A percentile compares a stretch with the other conserved stretches of the same genome.
These are phyloP conservation scores for Athalia cordata DNA, from an alignment of 2,888 invertebrate species.

Conservation along the genomic window DNA sequence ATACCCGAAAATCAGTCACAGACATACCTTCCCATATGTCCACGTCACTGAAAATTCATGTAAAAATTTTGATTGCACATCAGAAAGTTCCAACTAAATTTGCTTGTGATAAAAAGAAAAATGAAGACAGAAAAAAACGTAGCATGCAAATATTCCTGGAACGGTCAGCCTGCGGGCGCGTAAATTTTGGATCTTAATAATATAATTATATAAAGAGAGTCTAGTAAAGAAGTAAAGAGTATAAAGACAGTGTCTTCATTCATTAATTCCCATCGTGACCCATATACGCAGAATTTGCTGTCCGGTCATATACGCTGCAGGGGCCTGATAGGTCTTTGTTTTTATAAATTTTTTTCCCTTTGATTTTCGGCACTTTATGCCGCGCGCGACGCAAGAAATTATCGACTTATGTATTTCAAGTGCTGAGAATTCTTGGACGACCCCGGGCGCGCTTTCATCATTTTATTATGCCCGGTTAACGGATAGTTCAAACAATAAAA, in stretches of 20 bases:
- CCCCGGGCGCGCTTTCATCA: no score
- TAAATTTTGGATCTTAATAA: background rate
- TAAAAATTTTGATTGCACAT: no score
- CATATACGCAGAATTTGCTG: constrained; percentile 61
- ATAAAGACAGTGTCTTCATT: constrained; percentile 62
- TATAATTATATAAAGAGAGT: constrained; percentile 23
- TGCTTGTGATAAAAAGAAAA: no score
- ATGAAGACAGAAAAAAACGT: background rate
- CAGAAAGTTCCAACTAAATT: no score
- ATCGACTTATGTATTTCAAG: no score
- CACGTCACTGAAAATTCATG: no score
- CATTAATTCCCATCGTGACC: constrained; percentile 58
- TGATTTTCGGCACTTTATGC: constrained; percentile 29
- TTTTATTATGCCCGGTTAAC: no score
- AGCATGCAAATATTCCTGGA: constrained; percentile 5
- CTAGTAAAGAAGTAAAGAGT: background rate
- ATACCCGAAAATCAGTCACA: no score
- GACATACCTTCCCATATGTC: no score
- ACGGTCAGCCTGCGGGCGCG: constrained; percentile 23
- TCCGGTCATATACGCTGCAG: background rate
- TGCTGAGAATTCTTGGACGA: no score
- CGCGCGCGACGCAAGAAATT: background rate
- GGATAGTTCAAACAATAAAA: no score
- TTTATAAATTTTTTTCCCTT: constrained; percentile 14
- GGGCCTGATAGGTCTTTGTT: constrained; percentile 1